Percentiles rank a stretch among this genome's conserved stretches.
phyloP scores from a whole-genome alignment of 2,888 invertebrate genomes.

The Drosophila aldrichi region DNA sequence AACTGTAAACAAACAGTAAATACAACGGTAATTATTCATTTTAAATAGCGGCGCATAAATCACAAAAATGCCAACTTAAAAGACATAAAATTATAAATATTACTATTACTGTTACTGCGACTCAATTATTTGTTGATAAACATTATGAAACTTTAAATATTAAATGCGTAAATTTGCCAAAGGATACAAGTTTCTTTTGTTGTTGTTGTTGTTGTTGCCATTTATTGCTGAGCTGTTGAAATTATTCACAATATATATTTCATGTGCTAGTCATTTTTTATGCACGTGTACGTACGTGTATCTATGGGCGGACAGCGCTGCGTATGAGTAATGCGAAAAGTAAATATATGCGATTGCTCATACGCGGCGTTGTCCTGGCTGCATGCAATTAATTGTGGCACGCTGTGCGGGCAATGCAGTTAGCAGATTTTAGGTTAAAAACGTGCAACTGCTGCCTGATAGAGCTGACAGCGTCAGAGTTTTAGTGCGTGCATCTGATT shows the following conservation, averaged over 20 bases:
- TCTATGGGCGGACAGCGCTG: constrained; percentile 17
- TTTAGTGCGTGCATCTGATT: constrained; percentile 69
- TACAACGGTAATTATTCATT: constrained; percentile 50
- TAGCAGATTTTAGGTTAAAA: constrained; percentile 55
- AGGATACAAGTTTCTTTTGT: background rate
- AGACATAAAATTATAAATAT: background rate
- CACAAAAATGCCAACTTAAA: background rate
- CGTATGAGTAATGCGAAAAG: constrained; percentile 46
- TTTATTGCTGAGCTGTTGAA: background rate
- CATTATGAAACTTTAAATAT: background rate
- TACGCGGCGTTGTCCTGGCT: constrained; percentile 45
- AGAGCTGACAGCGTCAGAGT: constrained; percentile 53
- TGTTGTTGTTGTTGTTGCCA: background rate
- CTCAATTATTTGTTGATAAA: constrained; percentile 6
- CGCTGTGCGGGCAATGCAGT: constrained; percentile 43
- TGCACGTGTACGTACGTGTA: background rate
- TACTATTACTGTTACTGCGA: too few relatives aligned
- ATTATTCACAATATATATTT: constrained; percentile 7
- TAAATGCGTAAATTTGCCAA: background rate
- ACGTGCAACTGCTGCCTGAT: constrained; percentile 46
- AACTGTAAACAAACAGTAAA: constrained; percentile 49
- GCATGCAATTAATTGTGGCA: constrained; percentile 68
- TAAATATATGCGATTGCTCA: constrained; percentile 64
- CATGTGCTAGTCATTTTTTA: background rate
- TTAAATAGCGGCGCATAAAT: constrained; percentile 1